Evolutionary conservation across 2,888 invertebrate genomes (phyloP), one percentile per base, ranked within the genome.

Genomic region (Clistopyga incitator): DNA sequence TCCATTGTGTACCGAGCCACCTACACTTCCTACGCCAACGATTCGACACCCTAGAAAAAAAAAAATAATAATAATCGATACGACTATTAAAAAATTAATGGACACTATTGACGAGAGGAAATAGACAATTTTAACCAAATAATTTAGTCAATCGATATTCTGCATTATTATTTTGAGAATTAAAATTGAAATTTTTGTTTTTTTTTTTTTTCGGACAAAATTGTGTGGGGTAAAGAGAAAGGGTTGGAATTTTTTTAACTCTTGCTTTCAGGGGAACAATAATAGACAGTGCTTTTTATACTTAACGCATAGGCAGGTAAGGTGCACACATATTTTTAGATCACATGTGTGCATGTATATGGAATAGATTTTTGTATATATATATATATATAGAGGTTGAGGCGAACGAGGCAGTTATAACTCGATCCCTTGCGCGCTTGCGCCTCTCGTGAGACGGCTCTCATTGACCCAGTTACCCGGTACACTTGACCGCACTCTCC

Each of bases 391-490:
- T 74, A 71, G 78, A 82, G 77, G 74, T 80, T 67, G 80, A 80
- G 79, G 82, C 76, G 76, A 82, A 77, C 70, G 79, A 79, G 79
- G 71, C 71, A 75, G 82, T 81, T 85, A 84, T 84, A 82, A 80
- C 84, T 81, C 84, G 76, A 87, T 87, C 83, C 85, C 84, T 82
- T 85, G 85, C 72, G 87, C 87, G 87, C 87, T 85, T 88, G 88
- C 88, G 88, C 84, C 86, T 86, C 88, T 87, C 88, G 88, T 88
- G 88, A 86, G 88, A 88, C 86, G 87, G 83, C 89, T 90, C 91
- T 92, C 92, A 92, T 92, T 93, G 93, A 92, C 93, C 93, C 88
- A 93, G 91, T 93, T 93, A 93, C 93, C 93, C 91, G 92, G 91
- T 93, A 92, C 93, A 93, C 93, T 93, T 93, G 93, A 92, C 93